Evolutionary conservation across 2,797 vertebrate species (phyloP).

Genomic region (Cyclura pinguis): DNA sequence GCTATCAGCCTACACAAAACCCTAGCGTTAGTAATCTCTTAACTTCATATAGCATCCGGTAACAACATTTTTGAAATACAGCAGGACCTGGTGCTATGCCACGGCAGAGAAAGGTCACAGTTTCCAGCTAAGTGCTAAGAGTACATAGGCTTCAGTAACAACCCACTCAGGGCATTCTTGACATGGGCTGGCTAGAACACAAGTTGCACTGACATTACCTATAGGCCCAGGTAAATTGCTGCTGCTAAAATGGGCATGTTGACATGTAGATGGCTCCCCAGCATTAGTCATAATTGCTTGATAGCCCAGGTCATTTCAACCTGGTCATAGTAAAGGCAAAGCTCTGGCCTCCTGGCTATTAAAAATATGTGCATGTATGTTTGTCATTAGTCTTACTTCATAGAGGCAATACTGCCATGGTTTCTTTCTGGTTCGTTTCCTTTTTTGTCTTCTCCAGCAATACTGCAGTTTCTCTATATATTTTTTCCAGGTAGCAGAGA

Average conservation of each 20-base stretch:
- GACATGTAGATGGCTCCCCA: not conserved
- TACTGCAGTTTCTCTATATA: too few relatives aligned
- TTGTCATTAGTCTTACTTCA: not conserved
- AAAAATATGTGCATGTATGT: not conserved
- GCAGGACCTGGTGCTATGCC: not conserved
- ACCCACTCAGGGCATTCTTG: too few relatives aligned
- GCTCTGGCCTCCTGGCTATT: not conserved
- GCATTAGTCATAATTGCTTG: not conserved
- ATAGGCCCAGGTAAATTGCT: not conserved
- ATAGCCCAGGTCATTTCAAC: not conserved
- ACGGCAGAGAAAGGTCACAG: not conserved
- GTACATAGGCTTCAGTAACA: not conserved
- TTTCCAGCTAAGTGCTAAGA: not conserved
- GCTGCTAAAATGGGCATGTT: not conserved
- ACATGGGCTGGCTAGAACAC: not conserved
- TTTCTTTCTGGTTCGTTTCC: not conserved
- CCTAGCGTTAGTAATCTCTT: not conserved
- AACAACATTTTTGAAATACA: not conserved
- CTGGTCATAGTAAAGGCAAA: not conserved
- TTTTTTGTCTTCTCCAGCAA: too few relatives aligned
- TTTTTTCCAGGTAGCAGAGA: not conserved
- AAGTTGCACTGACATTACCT: not conserved
- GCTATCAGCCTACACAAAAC: not conserved
- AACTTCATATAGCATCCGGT: not conserved
- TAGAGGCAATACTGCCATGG: not conserved